These are phyloP conservation scores for Epistrophe grossulariae DNA, from an alignment of 2,888 invertebrate genomes.

Conservation along the genomic window DNA sequence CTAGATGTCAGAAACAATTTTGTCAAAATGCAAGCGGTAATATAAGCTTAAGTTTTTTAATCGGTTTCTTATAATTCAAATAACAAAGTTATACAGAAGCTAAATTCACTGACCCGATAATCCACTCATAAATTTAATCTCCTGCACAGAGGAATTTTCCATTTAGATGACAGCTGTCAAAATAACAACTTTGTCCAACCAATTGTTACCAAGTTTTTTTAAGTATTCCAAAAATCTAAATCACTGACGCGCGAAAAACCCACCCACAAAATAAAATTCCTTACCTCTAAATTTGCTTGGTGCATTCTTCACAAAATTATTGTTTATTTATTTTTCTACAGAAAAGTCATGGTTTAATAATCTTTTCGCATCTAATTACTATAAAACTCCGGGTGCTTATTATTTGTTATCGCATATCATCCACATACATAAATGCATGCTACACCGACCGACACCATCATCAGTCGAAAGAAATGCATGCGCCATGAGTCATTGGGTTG, in stretches of 20 bases:
- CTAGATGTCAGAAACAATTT: not conserved
- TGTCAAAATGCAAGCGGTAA: not conserved
- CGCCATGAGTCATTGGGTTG: constrained; percentile 41
- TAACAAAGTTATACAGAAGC: not conserved
- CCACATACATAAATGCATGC: constrained; percentile 25
- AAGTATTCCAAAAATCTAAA: not conserved
- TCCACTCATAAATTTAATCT: too few relatives aligned
- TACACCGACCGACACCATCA: constrained; percentile 11
- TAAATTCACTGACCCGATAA: not conserved
- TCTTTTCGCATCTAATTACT: constrained; percentile 68
- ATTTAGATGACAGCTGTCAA: too few relatives aligned
- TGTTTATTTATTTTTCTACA: constrained; percentile 46
- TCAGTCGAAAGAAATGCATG: constrained; percentile 49
- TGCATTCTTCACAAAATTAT: constrained; percentile 24
- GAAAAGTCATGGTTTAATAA: constrained; percentile 55
- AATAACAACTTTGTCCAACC: too few relatives aligned
- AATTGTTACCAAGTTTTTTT: too few relatives aligned
- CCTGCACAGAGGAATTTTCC: too few relatives aligned
- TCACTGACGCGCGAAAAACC: not conserved
- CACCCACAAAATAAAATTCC: not conserved
- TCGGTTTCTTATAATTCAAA: not conserved
- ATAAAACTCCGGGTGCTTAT: constrained; percentile 46
- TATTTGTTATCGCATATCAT: constrained; percentile 51
- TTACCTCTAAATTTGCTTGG: constrained; percentile 4
- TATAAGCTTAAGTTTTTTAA: not conserved